Conservation (phyloP, 2,797 vertebrate species). For the Crax fasciolata region DNA sequence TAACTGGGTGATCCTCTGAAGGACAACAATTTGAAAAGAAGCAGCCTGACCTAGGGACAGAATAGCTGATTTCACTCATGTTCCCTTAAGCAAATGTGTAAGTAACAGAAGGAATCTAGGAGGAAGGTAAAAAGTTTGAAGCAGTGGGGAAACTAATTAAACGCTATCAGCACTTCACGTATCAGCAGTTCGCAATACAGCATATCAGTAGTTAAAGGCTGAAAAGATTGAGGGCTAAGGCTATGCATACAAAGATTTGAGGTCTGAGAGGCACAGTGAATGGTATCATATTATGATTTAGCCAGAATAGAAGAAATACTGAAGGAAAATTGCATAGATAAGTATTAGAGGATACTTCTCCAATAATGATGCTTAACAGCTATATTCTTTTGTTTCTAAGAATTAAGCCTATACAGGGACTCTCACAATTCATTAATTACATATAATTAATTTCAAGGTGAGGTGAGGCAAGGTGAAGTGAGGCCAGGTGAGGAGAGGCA, state of each 20-base stretch:
- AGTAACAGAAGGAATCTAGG: not conserved
- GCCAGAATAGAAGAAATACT: not conserved
- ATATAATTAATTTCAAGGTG: not conserved
- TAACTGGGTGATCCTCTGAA: not conserved
- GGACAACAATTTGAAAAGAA: not conserved
- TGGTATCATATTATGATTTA: not conserved
- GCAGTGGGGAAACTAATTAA: not conserved
- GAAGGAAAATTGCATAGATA: not conserved
- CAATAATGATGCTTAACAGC: not conserved
- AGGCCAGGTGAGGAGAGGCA: not conserved
- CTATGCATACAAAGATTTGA: not conserved
- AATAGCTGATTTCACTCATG: not conserved
- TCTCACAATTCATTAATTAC: not conserved
- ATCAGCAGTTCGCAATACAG: not conserved
- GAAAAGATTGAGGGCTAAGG: not conserved
- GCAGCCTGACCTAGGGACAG: not conserved
- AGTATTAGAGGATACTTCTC: not conserved
- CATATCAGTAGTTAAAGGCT: not conserved
- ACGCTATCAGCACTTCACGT: not conserved
- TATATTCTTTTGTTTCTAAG: not conserved
- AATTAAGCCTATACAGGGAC: not conserved
- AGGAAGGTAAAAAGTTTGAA: conserved; percentile 1
- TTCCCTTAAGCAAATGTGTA: not conserved
- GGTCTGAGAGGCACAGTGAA: not conserved
- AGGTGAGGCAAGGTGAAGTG: not conserved